These are phyloP conservation scores for Aleiodes testaceus DNA, from an alignment of 2,888 invertebrate species.

Conservation along the genomic window DNA sequence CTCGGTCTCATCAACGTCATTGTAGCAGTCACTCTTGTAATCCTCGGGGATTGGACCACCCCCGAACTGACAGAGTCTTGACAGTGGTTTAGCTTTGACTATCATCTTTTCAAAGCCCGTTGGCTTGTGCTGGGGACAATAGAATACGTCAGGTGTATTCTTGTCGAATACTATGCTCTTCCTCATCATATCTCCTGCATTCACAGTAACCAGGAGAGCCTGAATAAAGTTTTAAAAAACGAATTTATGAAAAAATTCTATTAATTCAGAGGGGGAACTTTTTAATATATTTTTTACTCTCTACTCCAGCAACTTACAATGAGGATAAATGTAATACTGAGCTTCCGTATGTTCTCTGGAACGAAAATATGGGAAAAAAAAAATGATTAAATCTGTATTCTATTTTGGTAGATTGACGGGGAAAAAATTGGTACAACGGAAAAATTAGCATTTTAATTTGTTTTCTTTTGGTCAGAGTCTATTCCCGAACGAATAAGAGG, in stretches of 20 bases:
- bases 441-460: conserved; percentile 24
- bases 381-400: conserved; percentile 29
- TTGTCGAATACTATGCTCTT: conserved; percentile 87
- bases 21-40: conserved; percentile 86
- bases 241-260: background rate
- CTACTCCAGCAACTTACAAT: conserved; percentile 45
- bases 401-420: background rate
- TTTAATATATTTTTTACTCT: background rate
- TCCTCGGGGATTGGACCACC: conserved; percentile 81
- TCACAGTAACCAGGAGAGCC: conserved; percentile 53
- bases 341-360: conserved; percentile 44
- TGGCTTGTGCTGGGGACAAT: conserved; percentile 86
- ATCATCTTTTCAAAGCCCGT: conserved; percentile 83
- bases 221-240: conserved; percentile 34
- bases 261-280: too few species aligned
- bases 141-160: conserved; percentile 86
- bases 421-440: conserved; percentile 10
- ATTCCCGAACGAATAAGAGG: conserved; percentile 10
- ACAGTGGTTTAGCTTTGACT: conserved; percentile 80
- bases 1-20: conserved; percentile 85
- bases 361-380: conserved; percentile 32
- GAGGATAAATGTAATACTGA: conserved; percentile 45
- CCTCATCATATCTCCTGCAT: conserved; percentile 82
- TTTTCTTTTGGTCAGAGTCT: conserved; percentile 17
- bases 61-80: conserved; percentile 83